A percentile compares a stretch with the other conserved stretches of the same genome.
Conservation (phyloP, 2,888 invertebrate species). For the Philereme vetulata region DNA sequence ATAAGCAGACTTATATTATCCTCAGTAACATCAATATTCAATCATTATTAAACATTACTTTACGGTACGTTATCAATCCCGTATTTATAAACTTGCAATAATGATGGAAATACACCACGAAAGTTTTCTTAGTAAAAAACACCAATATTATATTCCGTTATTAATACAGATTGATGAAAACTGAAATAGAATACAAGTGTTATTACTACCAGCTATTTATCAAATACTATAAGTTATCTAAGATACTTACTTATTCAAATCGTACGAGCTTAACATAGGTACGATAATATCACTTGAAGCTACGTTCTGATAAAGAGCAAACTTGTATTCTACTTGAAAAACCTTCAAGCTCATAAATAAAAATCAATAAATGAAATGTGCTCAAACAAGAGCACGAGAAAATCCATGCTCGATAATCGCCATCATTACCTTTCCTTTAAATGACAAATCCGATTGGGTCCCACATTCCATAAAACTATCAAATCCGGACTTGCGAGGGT, state of each 20-base stretch:
- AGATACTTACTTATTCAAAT: conserved; percentile 45
- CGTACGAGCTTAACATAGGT: conserved; percentile 65
- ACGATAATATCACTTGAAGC: conserved; percentile 63
- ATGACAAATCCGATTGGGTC: conserved; percentile 68
- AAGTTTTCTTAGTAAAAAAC: conserved; percentile 35
- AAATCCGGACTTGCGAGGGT: conserved; percentile 50
- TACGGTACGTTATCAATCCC: no score
- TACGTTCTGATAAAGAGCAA: conserved; percentile 58
- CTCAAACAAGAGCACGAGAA: conserved; percentile 28
- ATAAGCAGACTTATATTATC: conserved; percentile 37
- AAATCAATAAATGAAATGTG: conserved; percentile 40
- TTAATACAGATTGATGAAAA: conserved; percentile 47
- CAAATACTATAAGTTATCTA: conserved; percentile 55
- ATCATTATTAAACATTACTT: no score
- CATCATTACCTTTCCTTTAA: conserved; percentile 13
- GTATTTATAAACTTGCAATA: no score
- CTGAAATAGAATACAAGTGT: conserved; percentile 60
- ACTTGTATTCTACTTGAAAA: conserved; percentile 44
- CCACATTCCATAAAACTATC: conserved; percentile 60
- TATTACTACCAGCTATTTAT: conserved; percentile 54
- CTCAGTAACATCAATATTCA: conserved; percentile 40
- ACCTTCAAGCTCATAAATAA: conserved; percentile 53
- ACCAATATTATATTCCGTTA: conserved; percentile 56
- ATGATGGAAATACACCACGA: no score
- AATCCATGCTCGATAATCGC: conserved; percentile 36